Conservation (phyloP, 1,140 invertebrate species). For the Liolophura sinensis region DNA sequence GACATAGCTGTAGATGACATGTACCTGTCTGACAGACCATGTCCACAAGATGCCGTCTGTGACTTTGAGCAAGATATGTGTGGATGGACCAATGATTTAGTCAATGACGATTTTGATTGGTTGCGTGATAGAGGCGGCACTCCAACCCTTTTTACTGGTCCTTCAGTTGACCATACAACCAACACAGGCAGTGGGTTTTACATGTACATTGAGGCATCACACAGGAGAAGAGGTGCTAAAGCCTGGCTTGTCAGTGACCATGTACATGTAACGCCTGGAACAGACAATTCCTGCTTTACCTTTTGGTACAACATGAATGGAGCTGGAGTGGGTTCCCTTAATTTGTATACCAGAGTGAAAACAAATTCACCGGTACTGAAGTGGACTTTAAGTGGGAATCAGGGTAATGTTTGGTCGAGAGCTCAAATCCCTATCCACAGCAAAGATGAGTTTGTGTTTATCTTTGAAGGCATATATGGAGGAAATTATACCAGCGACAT, state of each 20-base stretch:
- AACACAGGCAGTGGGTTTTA: slow-evolving; percentile 67
- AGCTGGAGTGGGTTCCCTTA: slow-evolving; percentile 39
- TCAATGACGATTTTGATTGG: slow-evolving; percentile 49
- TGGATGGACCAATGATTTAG: slow-evolving; percentile 40
- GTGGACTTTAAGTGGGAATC: slow-evolving; percentile 39
- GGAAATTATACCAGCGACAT: slow-evolving; percentile 70
- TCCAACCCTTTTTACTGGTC: slow-evolving; percentile 32
- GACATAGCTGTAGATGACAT: slow-evolving; percentile 54
- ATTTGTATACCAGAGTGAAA: slow-evolving; percentile 51
- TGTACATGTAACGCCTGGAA: slow-evolving; percentile 17
- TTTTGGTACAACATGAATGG: slow-evolving; percentile 58
- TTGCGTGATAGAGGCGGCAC: slow-evolving; percentile 37
- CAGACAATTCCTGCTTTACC: slow-evolving; percentile 24
- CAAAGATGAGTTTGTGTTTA: slow-evolving; percentile 56
- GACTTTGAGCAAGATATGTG: slow-evolving; percentile 50
- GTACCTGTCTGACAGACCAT: slow-evolving; percentile 14
- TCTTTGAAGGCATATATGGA: slow-evolving; percentile 71
- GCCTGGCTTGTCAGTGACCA: slow-evolving; percentile 46
- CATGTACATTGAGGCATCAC: slow-evolving; percentile 71
- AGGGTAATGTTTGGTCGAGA: slow-evolving; percentile 46
- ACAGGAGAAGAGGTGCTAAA: slow-evolving; percentile 27
- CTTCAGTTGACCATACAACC: slow-evolving; percentile 57
- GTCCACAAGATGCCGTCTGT: slow-evolving; percentile 25
- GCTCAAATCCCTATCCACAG: slow-evolving; percentile 21
- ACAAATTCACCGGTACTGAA: slow-evolving; percentile 11